phyloP scores from a whole-genome alignment of 2,113 vertebrate species.

The Corydoras maculifer region DNA sequence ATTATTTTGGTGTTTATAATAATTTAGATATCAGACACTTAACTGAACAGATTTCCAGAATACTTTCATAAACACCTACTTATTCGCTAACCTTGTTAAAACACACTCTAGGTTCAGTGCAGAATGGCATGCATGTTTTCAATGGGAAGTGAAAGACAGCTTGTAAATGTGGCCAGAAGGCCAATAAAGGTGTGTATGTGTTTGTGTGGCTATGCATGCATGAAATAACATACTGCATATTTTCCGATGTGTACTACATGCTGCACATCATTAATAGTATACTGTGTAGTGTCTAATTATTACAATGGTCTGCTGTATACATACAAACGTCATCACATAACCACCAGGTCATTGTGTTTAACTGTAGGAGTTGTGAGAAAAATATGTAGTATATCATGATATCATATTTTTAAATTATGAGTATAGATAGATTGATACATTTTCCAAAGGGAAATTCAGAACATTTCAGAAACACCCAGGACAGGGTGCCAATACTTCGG shows the following conservation, averaged over 20 bases:
- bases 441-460: no score
- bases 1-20: no score
- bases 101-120: conserved; percentile 25
- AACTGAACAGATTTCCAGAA: not conserved
- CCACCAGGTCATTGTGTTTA: not conserved
- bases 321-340: no score
- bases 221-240: no score
- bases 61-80: not conserved
- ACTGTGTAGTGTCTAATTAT: no score
- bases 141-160: conserved; percentile 35
- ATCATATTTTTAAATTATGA: not conserved
- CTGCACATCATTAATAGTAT: no score
- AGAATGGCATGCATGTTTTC: conserved; percentile 35
- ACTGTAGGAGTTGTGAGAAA: no score
- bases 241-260: no score
- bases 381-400: not conserved
- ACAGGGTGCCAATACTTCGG: no score
- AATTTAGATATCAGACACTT: not conserved
- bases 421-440: no score
- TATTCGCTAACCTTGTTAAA: not conserved
- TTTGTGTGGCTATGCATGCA: not conserved
- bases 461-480: no score
- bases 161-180: conserved; percentile 28
- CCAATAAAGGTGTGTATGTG: conserved; percentile 25
- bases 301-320: no score